Conservation (phyloP, 2,888 invertebrate genomes). For the Aplocera efformata region DNA sequence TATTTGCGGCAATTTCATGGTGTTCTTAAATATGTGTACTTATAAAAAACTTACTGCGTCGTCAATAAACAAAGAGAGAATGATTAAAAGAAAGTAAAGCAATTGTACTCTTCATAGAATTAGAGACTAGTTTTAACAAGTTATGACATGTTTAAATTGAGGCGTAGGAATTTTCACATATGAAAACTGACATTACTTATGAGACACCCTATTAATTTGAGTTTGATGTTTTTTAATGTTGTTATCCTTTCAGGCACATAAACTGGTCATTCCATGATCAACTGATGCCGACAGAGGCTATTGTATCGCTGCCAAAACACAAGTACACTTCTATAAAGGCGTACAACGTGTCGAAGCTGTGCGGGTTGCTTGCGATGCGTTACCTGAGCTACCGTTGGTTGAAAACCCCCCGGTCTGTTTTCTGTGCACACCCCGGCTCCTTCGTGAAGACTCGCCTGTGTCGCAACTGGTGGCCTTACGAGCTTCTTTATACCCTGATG, state of each 20-base stretch:
- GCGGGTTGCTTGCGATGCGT: slow-evolving; percentile 85
- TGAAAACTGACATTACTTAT: too few species aligned
- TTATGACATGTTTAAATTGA: too few species aligned
- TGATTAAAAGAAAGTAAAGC: too few species aligned
- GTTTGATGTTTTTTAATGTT: too few species aligned
- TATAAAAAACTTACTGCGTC: too few species aligned
- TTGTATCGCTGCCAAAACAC: slow-evolving; percentile 84
- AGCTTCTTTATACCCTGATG: slow-evolving; percentile 86
- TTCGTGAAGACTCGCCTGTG: slow-evolving; percentile 89
- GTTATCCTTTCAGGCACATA: slow-evolving; percentile 44
- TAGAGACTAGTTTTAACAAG: too few species aligned
- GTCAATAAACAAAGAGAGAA: too few species aligned
- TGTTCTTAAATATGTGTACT: too few species aligned
- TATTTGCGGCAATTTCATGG: too few species aligned
- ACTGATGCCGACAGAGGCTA: slow-evolving; percentile 69
- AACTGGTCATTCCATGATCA: slow-evolving; percentile 47
- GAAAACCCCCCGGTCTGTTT: slow-evolving; percentile 84
- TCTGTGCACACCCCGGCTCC: slow-evolving; percentile 93
- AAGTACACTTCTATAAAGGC: slow-evolving; percentile 90
- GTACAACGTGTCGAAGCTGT: slow-evolving; percentile 94
- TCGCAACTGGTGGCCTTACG: slow-evolving; percentile 92
- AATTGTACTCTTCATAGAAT: too few species aligned
- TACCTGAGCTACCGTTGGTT: slow-evolving; percentile 85
- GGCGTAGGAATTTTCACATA: too few species aligned
- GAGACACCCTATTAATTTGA: too few species aligned